These are phyloP conservation scores for Varecia variegata DNA, from an alignment of 2,797 vertebrate species.

Conservation along the genomic window DNA sequence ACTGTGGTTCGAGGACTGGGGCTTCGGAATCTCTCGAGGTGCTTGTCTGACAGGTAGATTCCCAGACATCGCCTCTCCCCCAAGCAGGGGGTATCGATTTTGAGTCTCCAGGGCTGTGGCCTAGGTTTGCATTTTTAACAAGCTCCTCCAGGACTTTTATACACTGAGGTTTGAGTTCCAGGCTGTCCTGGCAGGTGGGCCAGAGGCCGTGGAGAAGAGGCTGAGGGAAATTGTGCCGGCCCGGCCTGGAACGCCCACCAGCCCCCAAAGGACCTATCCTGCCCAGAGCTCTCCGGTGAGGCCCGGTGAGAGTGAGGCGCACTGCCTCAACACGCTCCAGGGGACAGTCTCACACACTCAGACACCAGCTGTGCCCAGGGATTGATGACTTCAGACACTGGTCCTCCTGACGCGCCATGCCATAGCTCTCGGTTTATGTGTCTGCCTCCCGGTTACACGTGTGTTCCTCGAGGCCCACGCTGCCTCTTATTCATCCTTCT, in stretches of 20 bases:
- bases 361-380: background rate
- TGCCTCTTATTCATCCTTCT: background rate
- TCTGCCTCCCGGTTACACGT: background rate
- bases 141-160: background rate
- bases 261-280: rapidly evolving
- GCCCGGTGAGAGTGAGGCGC: background rate
- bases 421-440: background rate
- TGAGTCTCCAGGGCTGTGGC: background rate
- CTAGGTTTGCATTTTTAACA: background rate
- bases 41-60: background rate
- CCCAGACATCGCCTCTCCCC: background rate
- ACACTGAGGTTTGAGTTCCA: background rate
- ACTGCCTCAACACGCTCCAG: rapidly evolving
- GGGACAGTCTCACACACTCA: background rate
- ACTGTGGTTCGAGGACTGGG: background rate
- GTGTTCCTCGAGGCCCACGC: background rate
- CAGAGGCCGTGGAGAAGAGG: background rate
- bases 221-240: background rate
- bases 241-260: rapidly evolving
- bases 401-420: background rate
- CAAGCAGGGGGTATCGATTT: background rate
- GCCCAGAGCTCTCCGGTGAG: rapidly evolving
- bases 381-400: rapidly evolving
- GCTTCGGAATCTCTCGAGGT: rapidly evolving
- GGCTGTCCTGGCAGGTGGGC: background rate